A percentile compares a stretch with the other conserved stretches of the same genome.
Conservation (phyloP, 2,888 invertebrate species). For the Tenthredo scrophulariae region DNA sequence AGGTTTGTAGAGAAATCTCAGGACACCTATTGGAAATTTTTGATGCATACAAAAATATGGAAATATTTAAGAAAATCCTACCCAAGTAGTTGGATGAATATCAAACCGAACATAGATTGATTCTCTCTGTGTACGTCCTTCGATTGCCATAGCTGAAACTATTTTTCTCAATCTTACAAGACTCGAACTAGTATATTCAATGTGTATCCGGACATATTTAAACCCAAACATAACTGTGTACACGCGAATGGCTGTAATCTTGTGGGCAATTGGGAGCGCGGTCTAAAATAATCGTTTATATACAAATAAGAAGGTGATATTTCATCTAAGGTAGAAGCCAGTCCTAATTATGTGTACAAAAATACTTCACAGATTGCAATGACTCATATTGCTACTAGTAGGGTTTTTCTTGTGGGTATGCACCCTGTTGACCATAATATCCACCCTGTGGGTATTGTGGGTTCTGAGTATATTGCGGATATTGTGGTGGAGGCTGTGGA, state of each 20-base stretch:
- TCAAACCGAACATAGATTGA: background rate
- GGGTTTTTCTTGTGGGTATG: slow-evolving; percentile 30
- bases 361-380: slow-evolving; percentile 1
- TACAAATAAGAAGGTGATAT: background rate
- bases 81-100: background rate
- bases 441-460: slow-evolving; percentile 66
- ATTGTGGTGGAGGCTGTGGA: slow-evolving; percentile 39
- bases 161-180: background rate
- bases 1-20: background rate
- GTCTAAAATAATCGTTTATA: background rate
- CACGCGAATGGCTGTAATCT: background rate
- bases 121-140: background rate
- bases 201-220: background rate
- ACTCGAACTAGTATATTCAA: background rate
- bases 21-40: background rate
- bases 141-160: background rate
- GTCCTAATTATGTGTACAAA: slow-evolving; percentile 1
- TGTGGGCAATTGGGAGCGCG: background rate
- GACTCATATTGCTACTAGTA: background rate
- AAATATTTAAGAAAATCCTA: background rate
- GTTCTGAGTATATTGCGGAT: slow-evolving; percentile 63
- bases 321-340: background rate
- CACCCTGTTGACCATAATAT: slow-evolving; percentile 65
- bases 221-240: background rate
- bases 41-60: background rate